These are phyloP conservation scores for Phortica magna DNA, from an alignment of 2,888 invertebrate genomes.

Conservation along the genomic window DNA sequence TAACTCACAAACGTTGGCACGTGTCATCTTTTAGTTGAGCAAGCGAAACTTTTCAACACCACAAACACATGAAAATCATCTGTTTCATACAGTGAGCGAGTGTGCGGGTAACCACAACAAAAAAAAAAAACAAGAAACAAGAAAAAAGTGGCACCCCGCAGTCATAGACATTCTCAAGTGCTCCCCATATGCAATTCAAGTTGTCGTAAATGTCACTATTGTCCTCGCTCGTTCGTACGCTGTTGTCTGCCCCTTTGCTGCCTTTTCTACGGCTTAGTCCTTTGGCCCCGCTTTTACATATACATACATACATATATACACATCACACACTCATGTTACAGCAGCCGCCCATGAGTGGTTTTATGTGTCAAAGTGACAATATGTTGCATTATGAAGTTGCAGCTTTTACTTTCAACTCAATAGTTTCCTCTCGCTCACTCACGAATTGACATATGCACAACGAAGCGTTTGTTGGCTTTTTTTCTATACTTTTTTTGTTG, in stretches of 20 bases:
- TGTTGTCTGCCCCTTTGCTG: background rate
- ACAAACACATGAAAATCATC: slow-evolving; percentile 37
- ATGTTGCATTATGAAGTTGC: slow-evolving; percentile 66
- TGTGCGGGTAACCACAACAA: slow-evolving; percentile 14
- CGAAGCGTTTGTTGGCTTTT: background rate
- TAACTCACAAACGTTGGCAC: slow-evolving; percentile 23
- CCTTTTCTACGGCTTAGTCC: background rate
- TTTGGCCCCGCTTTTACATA: background rate
- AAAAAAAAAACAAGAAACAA: slow-evolving; percentile 4
- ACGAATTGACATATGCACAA: too few species aligned
- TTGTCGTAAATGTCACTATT: slow-evolving; percentile 64
- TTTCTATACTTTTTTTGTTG: background rate
- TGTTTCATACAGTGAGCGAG: background rate
- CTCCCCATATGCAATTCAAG: slow-evolving; percentile 49
- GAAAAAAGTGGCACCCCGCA: slow-evolving; percentile 50
- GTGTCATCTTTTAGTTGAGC: slow-evolving; percentile 34
- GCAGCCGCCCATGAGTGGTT: slow-evolving; percentile 58
- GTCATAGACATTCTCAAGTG: slow-evolving; percentile 67
- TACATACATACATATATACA: too few species aligned
- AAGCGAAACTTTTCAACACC: slow-evolving; percentile 16
- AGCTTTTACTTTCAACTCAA: slow-evolving; percentile 35
- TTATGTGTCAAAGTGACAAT: slow-evolving; percentile 74
- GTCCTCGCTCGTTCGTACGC: background rate
- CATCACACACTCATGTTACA: background rate
- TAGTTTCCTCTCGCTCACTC: background rate